Base-by-base conservation (phyloP, 2,797 vertebrate species). In the Arnoldichthys spilopterus region DNA sequence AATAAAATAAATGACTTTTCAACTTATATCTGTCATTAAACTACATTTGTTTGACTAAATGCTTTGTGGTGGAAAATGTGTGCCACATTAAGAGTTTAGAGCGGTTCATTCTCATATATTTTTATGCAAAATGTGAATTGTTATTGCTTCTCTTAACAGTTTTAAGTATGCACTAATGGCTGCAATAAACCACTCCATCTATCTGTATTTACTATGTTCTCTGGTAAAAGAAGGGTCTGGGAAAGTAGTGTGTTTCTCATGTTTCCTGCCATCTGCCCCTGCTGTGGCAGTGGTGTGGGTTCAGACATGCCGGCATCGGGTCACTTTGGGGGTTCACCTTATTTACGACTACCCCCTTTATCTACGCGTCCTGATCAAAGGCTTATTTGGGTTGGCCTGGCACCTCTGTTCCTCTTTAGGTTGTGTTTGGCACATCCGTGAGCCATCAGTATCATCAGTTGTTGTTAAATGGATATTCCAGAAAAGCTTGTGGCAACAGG, bases 351-450 rank as follows among this genome's bases (percentile, higher is more conserved):
- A 74, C 84, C 62, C 68, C 76, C 69, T 86, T 88, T 83, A 84
- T 85, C 85, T 86, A 82, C 53, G 53, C 71, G 70, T 73, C 74
- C 68, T 87, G 89, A 91, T 93, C 90, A 93, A 92, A 93, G 89
- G 77, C 71, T 28, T 86, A 77, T 87, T 87, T 90, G 80, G 30
- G 24, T 81, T 81, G 53, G 70, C 79, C 76, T 74, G 63, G 88
- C 89, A 84, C 82, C 68, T 74, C 66, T 26, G 70, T 20, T 74
- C 76, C 72, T 59, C 69, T 67, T 85, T 51, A n/a, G 54, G 45
- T 26, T 4, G 61, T 77, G 56, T 68, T 37, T 18, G 9, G 72
- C 64, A 53, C 59, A 80, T 66, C 32, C 64, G 16, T 32, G 28
- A 62, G 40, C 43, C 67, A 18, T 63, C 66, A 51, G 53, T 76